Evolutionary conservation across 2,113 vertebrate genomes (phyloP).

Genomic region (Pristiophorus japonicus): DNA sequence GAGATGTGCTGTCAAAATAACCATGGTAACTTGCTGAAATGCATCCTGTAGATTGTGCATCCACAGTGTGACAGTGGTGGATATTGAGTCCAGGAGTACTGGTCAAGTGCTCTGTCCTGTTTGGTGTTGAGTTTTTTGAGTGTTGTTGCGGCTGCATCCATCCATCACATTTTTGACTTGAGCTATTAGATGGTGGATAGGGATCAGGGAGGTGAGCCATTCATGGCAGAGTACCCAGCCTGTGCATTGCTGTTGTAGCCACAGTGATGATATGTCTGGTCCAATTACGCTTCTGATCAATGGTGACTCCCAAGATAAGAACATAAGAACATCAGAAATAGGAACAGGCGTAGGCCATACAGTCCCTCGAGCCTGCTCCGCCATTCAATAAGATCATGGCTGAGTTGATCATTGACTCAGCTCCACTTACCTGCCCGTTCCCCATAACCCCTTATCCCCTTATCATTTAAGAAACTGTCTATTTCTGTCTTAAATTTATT

Average conservation of each 20-base stretch:
- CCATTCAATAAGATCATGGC: too few species aligned
- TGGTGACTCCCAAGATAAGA: background rate
- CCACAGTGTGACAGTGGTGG: background rate
- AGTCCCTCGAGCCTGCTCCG: too few species aligned
- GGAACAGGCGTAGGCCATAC: too few species aligned
- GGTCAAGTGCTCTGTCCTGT: background rate
- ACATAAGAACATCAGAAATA: too few species aligned
- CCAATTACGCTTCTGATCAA: background rate
- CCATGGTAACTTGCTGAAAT: background rate
- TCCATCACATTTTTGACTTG: background rate
- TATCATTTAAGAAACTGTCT: too few species aligned
- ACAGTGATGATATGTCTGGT: background rate
- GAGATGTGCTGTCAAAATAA: background rate
- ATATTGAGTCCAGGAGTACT: background rate
- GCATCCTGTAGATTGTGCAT: background rate
- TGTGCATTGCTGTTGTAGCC: background rate
- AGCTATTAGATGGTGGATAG: background rate
- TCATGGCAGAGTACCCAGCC: background rate
- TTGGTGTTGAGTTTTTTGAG: background rate
- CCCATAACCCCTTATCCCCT: too few species aligned
- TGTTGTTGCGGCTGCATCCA: background rate
- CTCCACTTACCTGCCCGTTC: too few species aligned
- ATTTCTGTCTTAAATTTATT: too few species aligned
- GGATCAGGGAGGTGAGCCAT: background rate
- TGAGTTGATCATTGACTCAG: too few species aligned